Base-by-base conservation (phyloP, 1,140 invertebrate genomes). In the Brachionus koreanus region DNA sequence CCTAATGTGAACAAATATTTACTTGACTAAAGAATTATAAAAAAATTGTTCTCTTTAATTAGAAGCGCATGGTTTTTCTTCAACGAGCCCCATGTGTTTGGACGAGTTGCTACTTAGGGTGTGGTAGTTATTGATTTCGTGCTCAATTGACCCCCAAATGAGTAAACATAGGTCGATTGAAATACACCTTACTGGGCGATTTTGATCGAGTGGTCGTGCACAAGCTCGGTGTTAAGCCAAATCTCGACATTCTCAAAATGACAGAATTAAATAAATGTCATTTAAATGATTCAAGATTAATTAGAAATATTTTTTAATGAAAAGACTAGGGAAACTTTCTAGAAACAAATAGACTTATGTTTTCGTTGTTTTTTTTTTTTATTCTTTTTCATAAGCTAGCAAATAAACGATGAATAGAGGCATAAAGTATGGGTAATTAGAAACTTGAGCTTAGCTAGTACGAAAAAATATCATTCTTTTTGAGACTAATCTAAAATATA, bases 261-360 rank as follows among this genome's bases (percentile, higher is more conserved):
- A 19, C 49, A 57, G 49, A 57, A 57, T 57, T 19, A 57, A 57
- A 57, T 57, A 57, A 57, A 57, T 57, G 49, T 57, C 49, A 57
- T 57, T 57, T 57, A 57, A 57, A 57, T 57, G 49, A 57, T 57
- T 57, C 49, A 57, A 57, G 49, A 57, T 57, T 57, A 57, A 57
- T 57, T 57, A 57, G 49, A 57, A 57, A 57, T 57, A 29, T 29
- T 29, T 57, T 57, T 57, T 16, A 57, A 57, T 57, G 49, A 57
- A n/a, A 57, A 57, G 49, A 57, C 49, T 57, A 57, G 49, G 29
- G 19, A 57, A 57, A 57, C n/a, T 19, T 57, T 57, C 19, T 57
- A 57, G 49, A 57, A 57, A 57, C 49, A 57, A 57, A 57, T 23
- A 57, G 49, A 57, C 49, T 57, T 19, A 16, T 23, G 49, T 57